phyloP scores from a whole-genome alignment of 2,888 invertebrate species.

The Ochropleura plecta region DNA sequence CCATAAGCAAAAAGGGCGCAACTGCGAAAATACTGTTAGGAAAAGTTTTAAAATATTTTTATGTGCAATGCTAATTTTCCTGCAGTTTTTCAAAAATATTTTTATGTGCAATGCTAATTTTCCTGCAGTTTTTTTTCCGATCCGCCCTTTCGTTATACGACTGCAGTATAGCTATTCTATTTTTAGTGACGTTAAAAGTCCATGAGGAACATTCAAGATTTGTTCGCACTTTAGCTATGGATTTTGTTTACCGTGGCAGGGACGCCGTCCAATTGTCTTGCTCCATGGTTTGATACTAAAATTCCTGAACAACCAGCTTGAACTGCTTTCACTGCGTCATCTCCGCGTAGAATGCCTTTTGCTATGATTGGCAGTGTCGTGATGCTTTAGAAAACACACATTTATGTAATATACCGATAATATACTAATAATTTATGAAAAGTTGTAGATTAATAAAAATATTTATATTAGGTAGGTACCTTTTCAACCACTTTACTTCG shows the following conservation, averaged over 20 bases:
- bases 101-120: not conserved
- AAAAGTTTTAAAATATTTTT: no score
- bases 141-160: not conserved
- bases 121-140: not conserved
- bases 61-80: not conserved
- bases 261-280: constrained; percentile 96
- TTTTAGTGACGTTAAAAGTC: not conserved
- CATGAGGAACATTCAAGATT: not conserved
- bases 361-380: constrained; percentile 95
- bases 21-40: not conserved
- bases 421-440: not conserved
- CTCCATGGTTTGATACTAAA: constrained; percentile 98
- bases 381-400: constrained; percentile 81
- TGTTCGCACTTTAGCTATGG: not conserved
- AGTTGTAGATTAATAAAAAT: no score
- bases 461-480: constrained; percentile 78
- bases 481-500: constrained; percentile 96
- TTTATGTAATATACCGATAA: constrained; percentile 3
- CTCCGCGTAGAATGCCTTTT: constrained; percentile 96
- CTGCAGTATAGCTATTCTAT: not conserved
- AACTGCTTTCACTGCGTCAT: constrained; percentile 95
- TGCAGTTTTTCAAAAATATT: not conserved
- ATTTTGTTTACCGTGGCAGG: constrained; percentile 93
- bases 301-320: constrained; percentile 94
- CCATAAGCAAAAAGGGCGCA: no score